phyloP scores from a whole-genome alignment of 2,797 vertebrate species.

The Schizopygopsis pylzovi region DNA sequence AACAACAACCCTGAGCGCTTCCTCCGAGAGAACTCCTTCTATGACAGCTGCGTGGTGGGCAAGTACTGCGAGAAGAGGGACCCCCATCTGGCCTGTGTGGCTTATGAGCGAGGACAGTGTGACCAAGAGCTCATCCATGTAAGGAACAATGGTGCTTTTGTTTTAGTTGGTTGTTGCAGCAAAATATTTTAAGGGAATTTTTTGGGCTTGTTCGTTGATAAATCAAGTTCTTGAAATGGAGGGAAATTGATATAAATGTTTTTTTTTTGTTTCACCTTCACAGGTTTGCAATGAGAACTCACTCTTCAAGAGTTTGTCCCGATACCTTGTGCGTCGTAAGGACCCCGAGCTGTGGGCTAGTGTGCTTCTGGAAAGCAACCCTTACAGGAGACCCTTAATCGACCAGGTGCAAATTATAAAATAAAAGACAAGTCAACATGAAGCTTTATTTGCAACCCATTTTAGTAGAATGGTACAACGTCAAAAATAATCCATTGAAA shows the following conservation, averaged over 20 bases:
- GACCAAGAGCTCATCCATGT: slow-evolving; percentile 94
- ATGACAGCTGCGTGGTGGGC: slow-evolving; percentile 92
- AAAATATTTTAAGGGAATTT: slow-evolving; percentile 19
- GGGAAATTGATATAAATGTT: neutral
- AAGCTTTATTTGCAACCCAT: neutral
- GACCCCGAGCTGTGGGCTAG: slow-evolving; percentile 92
- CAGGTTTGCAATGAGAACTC: slow-evolving; percentile 98
- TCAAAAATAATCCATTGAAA: neutral
- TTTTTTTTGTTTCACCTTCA: neutral
- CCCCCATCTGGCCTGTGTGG: slow-evolving; percentile 92
- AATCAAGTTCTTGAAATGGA: neutral
- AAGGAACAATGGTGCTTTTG: slow-evolving; percentile 51
- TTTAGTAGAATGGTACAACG: neutral
- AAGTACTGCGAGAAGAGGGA: slow-evolving; percentile 96
- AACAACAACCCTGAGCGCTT: slow-evolving; percentile 93
- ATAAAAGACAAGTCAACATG: neutral
- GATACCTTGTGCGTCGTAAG: slow-evolving; percentile 92
- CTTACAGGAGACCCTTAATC: slow-evolving; percentile 89
- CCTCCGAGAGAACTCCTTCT: slow-evolving; percentile 89
- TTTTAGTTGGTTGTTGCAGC: slow-evolving; percentile 17
- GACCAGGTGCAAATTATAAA: slow-evolving; percentile 82
- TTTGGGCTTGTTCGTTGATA: slow-evolving; percentile 21
- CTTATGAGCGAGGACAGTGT: slow-evolving; percentile 92
- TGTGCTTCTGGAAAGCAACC: slow-evolving; percentile 90
- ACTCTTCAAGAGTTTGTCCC: slow-evolving; percentile 92